Evolutionary conservation across 2,797 vertebrate genomes (phyloP).

Genomic region (Micrastur ruficollis): DNA sequence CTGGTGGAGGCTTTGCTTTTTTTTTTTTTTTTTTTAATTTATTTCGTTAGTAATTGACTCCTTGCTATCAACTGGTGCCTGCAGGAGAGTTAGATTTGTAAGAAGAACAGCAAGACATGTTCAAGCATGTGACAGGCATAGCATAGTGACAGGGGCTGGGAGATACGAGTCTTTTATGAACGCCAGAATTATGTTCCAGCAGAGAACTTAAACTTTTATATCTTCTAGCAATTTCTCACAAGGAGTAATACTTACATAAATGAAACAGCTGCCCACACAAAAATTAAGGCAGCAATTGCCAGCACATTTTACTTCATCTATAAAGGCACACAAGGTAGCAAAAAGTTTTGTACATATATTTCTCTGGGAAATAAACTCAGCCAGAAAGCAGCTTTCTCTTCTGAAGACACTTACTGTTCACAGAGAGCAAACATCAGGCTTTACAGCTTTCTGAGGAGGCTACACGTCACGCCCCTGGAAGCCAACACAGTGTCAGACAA

Average conservation of each 20-base stretch:
- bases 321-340: neutral
- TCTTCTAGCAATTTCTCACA: neutral
- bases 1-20: neutral
- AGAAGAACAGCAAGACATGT: neutral
- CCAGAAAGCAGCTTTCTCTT: neutral
- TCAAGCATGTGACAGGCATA: neutral
- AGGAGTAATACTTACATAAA: neutral
- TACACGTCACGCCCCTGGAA: neutral
- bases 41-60: neutral
- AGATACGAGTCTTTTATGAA: neutral
- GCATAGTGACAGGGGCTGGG: neutral
- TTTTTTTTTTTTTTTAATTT: neutral
- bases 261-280: constrained; percentile 10
- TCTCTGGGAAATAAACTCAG: constrained; percentile 2
- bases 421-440: neutral
- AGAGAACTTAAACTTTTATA: neutral
- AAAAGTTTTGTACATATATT: neutral
- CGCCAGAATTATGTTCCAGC: neutral
- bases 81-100: neutral
- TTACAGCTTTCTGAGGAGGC: neutral
- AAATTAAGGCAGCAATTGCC: constrained; percentile 32
- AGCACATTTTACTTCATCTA: neutral
- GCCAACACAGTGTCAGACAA: neutral
- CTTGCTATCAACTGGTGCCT: neutral
- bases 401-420: neutral